A percentile compares a stretch with the other conserved stretches of the same genome.
These are phyloP conservation scores for Morus bassanus DNA, from an alignment of 2,797 vertebrate genomes.

Conservation along the genomic window DNA sequence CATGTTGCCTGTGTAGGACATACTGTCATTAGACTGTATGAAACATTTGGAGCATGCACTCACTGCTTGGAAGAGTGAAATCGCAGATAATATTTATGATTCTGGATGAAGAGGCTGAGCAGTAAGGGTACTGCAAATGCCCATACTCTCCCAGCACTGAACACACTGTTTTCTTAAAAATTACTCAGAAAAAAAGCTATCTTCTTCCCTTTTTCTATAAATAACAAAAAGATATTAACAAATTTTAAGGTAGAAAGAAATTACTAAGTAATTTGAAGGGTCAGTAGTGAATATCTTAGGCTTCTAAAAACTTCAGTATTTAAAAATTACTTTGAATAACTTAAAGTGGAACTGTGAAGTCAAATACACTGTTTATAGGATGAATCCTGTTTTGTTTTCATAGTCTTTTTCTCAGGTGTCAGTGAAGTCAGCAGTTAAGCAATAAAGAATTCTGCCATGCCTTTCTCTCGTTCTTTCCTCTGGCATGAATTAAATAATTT, in stretches of 20 bases:
- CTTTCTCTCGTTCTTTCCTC: neutral
- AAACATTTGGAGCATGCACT: neutral
- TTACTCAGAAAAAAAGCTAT: neutral
- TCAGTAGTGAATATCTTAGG: neutral
- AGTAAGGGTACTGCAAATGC: neutral
- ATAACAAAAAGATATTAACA: neutral
- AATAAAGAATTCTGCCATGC: neutral
- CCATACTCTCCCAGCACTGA: neutral
- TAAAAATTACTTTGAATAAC: neutral
- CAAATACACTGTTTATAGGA: neutral
- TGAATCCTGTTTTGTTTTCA: neutral
- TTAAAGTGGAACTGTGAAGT: neutral
- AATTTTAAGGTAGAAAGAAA: neutral
- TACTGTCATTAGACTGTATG: neutral
- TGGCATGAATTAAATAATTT: neutral
- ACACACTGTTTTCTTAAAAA: neutral
- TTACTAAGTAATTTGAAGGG: neutral
- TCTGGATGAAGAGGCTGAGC: neutral
- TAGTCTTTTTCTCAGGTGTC: neutral
- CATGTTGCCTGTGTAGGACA: neutral
- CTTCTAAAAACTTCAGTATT: neutral
- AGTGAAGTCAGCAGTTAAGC: neutral
- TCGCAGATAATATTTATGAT: neutral
- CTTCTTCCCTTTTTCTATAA: neutral
- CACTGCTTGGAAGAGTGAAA: neutral